Base-by-base conservation (phyloP, 2,888 invertebrate genomes). In the Bursaphelenchus okinawaensis region DNA sequence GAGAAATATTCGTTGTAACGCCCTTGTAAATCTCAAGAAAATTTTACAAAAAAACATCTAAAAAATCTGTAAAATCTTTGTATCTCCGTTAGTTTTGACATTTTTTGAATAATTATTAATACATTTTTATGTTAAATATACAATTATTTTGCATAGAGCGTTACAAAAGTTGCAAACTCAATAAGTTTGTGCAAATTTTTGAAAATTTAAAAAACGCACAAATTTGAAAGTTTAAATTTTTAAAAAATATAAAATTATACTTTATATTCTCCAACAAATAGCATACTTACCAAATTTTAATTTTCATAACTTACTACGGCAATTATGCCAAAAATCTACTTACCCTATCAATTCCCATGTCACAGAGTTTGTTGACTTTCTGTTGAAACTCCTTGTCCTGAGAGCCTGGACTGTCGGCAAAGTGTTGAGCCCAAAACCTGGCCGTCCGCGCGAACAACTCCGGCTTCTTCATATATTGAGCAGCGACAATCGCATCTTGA, bases 391-490 rank as follows among this genome's bases (percentile, higher is more conserved):
- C 92, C 70, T 87, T 51, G 23, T 75, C 86, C 85, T 88, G 89
- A 7, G 55, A 57, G 75, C 88, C 87, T 56, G 90, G 90, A 68
- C 90, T 90, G 89, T 82, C 90, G 20, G 95, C 98, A 85, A 94
- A 96, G 19, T 89, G 88, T 83, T 90, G 90, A 66, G 95, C 91
- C 98, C 98, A 98, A 86, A 94, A 93, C 81, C 88, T 88, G 27
- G 98, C 98, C 24, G 98, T 99, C 80, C 89, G 26, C 66, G 88
- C 87, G 85, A 93, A 98, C 84, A 95, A 88, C 72, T 89, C 88
- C 67, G 88, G 88, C 82, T 91, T 89, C 78, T 92, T 91, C 86
- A 92, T 92, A 85, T 89, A 98, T 84, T 98, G 98, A 84, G 90
- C 91, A 27, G 98, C 98, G 23, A 99, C 98, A 0, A 98, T 93